Evolutionary conservation across 2,113 vertebrate genomes (phyloP).

Genomic region (Passerina amoena): DNA sequence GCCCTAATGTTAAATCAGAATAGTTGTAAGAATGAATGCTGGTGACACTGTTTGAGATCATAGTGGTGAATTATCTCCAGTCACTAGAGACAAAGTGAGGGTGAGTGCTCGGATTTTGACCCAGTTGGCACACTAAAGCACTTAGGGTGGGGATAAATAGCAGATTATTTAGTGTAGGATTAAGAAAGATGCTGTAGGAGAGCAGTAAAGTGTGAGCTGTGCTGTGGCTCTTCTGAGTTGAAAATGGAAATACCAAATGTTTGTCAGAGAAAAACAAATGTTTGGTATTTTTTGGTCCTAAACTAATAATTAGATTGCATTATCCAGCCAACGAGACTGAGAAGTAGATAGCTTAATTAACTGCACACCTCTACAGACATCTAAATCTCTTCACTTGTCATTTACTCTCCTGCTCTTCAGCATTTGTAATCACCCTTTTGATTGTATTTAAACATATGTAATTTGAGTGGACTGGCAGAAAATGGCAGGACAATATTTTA

Average conservation of each 20-base stretch:
- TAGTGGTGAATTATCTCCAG: not conserved
- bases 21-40: not conserved
- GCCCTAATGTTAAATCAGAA: not conserved
- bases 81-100: not conserved
- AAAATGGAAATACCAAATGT: not conserved
- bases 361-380: not conserved
- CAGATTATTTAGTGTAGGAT: not conserved
- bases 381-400: not conserved
- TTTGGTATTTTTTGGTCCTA: not conserved
- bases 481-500: not conserved
- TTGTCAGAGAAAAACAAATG: not conserved
- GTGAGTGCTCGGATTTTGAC: not conserved
- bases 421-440: not conserved
- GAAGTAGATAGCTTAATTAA: not conserved
- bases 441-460: not conserved
- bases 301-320: not conserved
- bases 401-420: not conserved
- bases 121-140: not conserved
- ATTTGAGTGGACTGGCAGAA: not conserved
- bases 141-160: not conserved
- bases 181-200: not conserved
- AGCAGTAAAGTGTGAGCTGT: not conserved
- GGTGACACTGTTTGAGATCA: not conserved
- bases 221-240: not conserved
- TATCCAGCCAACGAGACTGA: not conserved